These are phyloP conservation scores for Cirrhinus mrigala DNA, from an alignment of 2,797 vertebrate genomes.

Conservation along the genomic window DNA sequence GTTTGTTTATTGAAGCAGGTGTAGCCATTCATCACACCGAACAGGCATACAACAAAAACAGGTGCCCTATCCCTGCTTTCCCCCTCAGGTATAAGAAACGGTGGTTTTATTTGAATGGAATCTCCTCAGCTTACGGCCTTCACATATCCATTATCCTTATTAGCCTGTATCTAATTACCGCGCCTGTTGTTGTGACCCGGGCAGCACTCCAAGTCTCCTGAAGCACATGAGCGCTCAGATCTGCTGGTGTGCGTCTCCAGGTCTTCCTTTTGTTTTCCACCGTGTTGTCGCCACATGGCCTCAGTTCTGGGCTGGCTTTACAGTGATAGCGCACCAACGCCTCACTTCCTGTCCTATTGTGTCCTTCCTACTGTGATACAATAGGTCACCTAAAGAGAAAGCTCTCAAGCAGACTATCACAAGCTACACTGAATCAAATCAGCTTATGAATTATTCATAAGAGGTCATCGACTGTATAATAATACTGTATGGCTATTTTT, in stretches of 20 bases:
- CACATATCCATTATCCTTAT: constrained; percentile 26
- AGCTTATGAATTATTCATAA: constrained; percentile 67
- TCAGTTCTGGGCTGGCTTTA: constrained; percentile 8
- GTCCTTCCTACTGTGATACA: neutral
- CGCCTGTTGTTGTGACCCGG: constrained; percentile 18
- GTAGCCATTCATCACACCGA: constrained; percentile 21
- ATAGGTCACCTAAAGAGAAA: constrained; percentile 4
- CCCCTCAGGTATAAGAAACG: neutral
- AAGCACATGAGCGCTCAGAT: neutral
- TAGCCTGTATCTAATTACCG: constrained; percentile 23
- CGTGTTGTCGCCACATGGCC: neutral
- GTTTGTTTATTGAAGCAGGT: constrained; percentile 25
- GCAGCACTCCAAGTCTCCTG: neutral
- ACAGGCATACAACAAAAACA: neutral
- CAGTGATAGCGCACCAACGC: constrained; percentile 8
- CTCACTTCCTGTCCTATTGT: constrained; percentile 51
- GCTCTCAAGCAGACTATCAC: constrained; percentile 20
- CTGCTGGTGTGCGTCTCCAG: neutral
- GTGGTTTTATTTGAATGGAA: constrained; percentile 10
- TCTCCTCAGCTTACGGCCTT: constrained; percentile 6
- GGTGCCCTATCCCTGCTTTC: neutral
- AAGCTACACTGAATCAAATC: neutral
- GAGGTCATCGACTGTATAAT: constrained; percentile 57
- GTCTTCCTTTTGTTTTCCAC: constrained; percentile 35
- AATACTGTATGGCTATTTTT: constrained; percentile 21